Conservation (phyloP, 2,888 invertebrate species). For the Callyntrura sp. region DNA sequence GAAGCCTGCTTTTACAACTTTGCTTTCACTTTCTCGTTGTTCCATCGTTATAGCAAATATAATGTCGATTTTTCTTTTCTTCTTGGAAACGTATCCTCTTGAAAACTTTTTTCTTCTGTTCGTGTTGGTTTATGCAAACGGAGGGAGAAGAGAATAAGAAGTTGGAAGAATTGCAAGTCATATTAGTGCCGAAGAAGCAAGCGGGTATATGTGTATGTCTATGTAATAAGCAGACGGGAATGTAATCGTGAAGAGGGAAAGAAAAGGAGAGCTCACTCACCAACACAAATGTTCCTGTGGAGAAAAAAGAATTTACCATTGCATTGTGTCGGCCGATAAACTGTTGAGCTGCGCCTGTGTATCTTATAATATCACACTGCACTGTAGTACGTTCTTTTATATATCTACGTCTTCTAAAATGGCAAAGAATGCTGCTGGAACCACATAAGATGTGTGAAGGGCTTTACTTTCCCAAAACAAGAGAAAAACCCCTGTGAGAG, state of each 20-base stretch:
- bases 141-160: conserved; percentile 49
- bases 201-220: neutral
- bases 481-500: conserved; percentile 45
- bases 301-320: conserved; percentile 70
- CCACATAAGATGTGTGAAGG: conserved; percentile 59
- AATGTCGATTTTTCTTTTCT: conserved; percentile 71
- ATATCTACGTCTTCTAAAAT: conserved; percentile 44
- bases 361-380: conserved; percentile 65
- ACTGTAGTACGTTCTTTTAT: conserved; percentile 58
- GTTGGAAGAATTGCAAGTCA: conserved; percentile 50
- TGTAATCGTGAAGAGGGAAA: conserved; percentile 40
- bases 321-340: conserved; percentile 79
- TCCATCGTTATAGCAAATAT: conserved; percentile 60
- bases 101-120: conserved; percentile 64
- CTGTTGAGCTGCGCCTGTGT: conserved; percentile 82
- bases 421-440: conserved; percentile 28
- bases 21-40: conserved; percentile 72
- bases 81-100: conserved; percentile 61
- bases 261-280: conserved; percentile 34
- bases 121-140: conserved; percentile 68
- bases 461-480: conserved; percentile 40
- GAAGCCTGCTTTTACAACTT: conserved; percentile 73
- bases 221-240: conserved; percentile 40
- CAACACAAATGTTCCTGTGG: conserved; percentile 73
- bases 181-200: conserved; percentile 28